phyloP scores from a whole-genome alignment of 1,140 invertebrate species.

The Achroia grisella region DNA sequence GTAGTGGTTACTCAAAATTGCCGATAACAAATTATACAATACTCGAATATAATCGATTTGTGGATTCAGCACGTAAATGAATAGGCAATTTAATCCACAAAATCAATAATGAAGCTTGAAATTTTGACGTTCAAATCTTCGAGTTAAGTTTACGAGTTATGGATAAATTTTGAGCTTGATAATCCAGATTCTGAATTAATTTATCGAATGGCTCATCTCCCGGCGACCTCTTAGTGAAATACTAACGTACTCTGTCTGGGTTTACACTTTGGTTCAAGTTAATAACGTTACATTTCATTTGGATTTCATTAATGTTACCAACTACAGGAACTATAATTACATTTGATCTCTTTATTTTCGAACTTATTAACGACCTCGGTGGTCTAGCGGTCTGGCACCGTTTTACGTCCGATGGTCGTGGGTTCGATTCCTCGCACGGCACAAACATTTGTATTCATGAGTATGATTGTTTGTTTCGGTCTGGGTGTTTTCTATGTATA shows the following conservation, averaged over 20 bases:
- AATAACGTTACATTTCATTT: background rate
- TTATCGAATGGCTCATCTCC: conserved; percentile 24
- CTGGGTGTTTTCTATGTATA: no score
- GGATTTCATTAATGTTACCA: background rate
- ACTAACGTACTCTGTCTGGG: conserved; percentile 22
- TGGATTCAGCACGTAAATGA: conserved; percentile 2
- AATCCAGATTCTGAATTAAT: conserved; percentile 38
- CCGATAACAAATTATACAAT: no score
- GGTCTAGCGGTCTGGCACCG: no score
- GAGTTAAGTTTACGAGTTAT: conserved; percentile 6
- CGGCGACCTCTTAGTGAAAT: conserved; percentile 28
- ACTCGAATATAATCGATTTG: conserved; percentile 2
- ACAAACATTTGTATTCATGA: no score
- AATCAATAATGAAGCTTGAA: conserved; percentile 6
- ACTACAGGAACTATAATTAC: background rate
- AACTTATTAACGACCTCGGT: no score
- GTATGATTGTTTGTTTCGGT: no score
- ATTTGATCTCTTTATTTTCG: background rate
- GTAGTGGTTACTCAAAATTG: no score
- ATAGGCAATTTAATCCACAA: conserved; percentile 5
- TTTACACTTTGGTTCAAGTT: conserved; percentile 6
- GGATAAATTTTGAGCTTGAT: conserved; percentile 38
- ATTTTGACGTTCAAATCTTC: conserved; percentile 12
- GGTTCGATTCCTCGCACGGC: no score
- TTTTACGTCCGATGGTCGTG: no score